Percentiles rank a stretch among this genome's conserved stretches.
phyloP scores from a whole-genome alignment of 2,113 vertebrate genomes.

The Eonycteris spelaea region DNA sequence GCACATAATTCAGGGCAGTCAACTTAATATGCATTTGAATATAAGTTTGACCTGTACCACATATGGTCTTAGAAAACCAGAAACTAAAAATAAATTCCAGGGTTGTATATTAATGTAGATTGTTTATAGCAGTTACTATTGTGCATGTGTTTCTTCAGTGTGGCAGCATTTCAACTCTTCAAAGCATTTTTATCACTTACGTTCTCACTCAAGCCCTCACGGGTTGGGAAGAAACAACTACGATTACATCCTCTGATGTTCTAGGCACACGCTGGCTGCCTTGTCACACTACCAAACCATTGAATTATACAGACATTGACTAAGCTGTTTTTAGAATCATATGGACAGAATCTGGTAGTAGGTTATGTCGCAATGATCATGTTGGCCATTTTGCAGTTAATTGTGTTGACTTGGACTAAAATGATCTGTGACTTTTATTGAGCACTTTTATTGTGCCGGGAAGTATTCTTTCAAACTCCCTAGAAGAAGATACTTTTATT shows the following conservation, averaged over 20 bases:
- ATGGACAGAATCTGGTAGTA: neutral
- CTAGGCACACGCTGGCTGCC: neutral
- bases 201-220: neutral
- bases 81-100: conserved; percentile 21
- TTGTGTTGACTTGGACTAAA: conserved; percentile 18
- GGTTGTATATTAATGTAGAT: neutral
- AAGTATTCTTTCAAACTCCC: neutral
- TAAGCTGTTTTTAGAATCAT: conserved; percentile 7
- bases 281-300: neutral
- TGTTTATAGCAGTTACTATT: neutral
- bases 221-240: neutral
- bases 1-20: neutral
- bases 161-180: neutral
- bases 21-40: neutral
- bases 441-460: neutral
- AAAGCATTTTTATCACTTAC: neutral
- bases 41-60: neutral
- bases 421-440: neutral
- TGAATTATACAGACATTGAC: neutral
- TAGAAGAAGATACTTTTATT: neutral
- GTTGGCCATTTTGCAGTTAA: neutral
- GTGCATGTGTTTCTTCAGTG: neutral
- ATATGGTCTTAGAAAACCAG: neutral
- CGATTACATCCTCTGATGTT: neutral
- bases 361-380: neutral